Percentiles rank a stretch among this genome's conserved stretches.
These are phyloP conservation scores for Mesitornis unicolor DNA, from an alignment of 2,113 vertebrate species.

Conservation along the genomic window DNA sequence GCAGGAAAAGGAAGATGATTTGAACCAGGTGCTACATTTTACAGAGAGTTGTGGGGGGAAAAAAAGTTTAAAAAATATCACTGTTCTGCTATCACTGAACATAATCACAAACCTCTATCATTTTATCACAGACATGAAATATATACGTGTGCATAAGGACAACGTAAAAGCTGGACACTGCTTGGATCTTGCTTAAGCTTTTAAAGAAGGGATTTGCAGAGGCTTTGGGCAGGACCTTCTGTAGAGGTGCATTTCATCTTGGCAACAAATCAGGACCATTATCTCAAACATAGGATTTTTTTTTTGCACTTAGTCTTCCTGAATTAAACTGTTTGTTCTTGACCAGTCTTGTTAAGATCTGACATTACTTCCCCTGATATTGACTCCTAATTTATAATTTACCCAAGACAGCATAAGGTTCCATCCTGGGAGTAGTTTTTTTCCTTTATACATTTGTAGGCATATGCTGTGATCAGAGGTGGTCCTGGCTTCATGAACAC, in stretches of 20 bases:
- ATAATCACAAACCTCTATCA: background rate
- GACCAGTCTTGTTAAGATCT: constrained; percentile 20
- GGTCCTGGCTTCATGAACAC: background rate
- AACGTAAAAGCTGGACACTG: background rate
- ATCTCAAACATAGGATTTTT: background rate
- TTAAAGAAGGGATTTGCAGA: background rate
- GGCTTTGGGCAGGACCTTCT: background rate
- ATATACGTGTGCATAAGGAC: background rate
- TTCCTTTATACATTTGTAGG: background rate
- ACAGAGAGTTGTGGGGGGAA: background rate
- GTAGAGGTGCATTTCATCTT: background rate
- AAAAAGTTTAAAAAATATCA: background rate
- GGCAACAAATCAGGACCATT: background rate
- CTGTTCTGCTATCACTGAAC: background rate
- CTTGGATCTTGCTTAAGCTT: background rate
- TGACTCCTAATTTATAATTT: constrained; percentile 31
- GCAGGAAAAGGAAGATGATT: background rate
- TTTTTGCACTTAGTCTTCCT: background rate
- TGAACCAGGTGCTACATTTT: background rate
- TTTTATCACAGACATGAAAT: background rate
- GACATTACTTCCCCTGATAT: constrained; percentile 5
- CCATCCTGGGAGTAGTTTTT: background rate
- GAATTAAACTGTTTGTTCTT: background rate
- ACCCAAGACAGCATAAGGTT: constrained; percentile 10
- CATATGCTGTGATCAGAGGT: background rate